Evolutionary conservation across 2,888 invertebrate genomes (phyloP).

Genomic region (Nemotelus nigrinus): DNA sequence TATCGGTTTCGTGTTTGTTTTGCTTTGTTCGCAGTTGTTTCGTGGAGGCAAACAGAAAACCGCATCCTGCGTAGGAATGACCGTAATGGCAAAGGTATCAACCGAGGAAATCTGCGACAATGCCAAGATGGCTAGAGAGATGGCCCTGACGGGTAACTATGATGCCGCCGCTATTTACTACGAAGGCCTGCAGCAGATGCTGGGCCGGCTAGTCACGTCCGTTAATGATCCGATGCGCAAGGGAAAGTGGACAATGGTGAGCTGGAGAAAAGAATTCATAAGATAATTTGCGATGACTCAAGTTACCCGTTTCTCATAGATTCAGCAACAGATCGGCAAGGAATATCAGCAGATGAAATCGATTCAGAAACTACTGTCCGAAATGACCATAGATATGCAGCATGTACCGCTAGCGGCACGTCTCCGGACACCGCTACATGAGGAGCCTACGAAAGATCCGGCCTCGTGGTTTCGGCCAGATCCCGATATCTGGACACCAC

Average conservation of each 20-base stretch:
- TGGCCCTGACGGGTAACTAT: conserved; percentile 94
- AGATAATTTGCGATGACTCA: not conserved
- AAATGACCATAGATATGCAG: conserved; percentile 64
- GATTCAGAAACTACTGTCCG: conserved; percentile 63
- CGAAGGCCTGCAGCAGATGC: conserved; percentile 91
- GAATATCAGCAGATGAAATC: conserved; percentile 93
- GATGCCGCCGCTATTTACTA: conserved; percentile 94
- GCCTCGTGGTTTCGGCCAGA: conserved; percentile 73
- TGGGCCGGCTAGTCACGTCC: conserved; percentile 82
- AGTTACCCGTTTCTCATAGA: conserved; percentile 66
- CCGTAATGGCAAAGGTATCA: conserved; percentile 84
- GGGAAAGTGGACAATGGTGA: conserved; percentile 90
- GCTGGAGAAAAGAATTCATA: conserved; percentile 49
- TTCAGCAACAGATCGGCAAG: conserved; percentile 86
- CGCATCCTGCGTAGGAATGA: conserved; percentile 66
- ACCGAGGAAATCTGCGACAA: conserved; percentile 94
- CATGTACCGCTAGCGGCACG: conserved; percentile 66
- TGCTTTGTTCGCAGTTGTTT: conserved; percentile 29
- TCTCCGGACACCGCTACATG: conserved; percentile 54
- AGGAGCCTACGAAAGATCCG: conserved; percentile 60
- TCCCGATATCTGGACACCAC: conserved; percentile 81
- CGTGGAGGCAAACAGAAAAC: conserved; percentile 45
- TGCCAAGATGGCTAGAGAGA: conserved; percentile 93
- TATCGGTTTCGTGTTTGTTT: not conserved
- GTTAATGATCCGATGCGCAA: conserved; percentile 84